A percentile compares a stretch with the other conserved stretches of the same genome.
phyloP scores from a whole-genome alignment of 2,797 vertebrate genomes.

The Garrulus glandarius region DNA sequence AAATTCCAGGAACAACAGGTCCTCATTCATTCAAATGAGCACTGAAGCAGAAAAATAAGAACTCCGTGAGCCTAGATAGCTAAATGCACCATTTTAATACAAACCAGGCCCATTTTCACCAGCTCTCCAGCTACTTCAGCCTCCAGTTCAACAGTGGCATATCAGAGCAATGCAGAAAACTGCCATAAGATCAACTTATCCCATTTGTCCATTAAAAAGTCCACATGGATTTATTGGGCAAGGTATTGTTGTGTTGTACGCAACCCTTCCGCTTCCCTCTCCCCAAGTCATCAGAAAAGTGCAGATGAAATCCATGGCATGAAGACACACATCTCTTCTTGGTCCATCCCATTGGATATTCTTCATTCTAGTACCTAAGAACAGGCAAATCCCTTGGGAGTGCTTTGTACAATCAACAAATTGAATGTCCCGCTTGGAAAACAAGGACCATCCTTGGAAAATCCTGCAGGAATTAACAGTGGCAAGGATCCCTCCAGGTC shows the following conservation, averaged over 20 bases:
- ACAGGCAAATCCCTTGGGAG: background rate
- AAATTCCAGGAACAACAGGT: background rate
- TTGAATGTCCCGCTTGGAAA: background rate
- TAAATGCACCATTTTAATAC: constrained; percentile 51
- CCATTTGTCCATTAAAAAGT: background rate
- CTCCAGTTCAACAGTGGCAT: background rate
- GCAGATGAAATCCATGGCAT: constrained; percentile 39
- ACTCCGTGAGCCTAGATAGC: background rate
- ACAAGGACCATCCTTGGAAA: background rate
- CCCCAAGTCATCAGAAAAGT: constrained; percentile 30
- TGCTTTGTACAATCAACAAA: background rate
- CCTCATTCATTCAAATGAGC: background rate
- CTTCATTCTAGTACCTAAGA: constrained; percentile 22
- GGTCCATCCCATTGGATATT: constrained; percentile 8
- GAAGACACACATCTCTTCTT: constrained; percentile 28
- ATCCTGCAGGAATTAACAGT: background rate
- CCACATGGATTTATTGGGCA: background rate
- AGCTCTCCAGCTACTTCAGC: background rate
- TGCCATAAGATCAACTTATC: background rate
- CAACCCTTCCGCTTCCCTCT: background rate
- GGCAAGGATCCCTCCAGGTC: background rate
- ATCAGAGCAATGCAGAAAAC: background rate
- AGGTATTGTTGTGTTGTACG: background rate
- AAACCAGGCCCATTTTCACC: constrained; percentile 16
- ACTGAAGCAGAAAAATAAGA: background rate